These are phyloP conservation scores for Heterotis niloticus DNA, from an alignment of 2,113 vertebrate genomes.

Conservation along the genomic window DNA sequence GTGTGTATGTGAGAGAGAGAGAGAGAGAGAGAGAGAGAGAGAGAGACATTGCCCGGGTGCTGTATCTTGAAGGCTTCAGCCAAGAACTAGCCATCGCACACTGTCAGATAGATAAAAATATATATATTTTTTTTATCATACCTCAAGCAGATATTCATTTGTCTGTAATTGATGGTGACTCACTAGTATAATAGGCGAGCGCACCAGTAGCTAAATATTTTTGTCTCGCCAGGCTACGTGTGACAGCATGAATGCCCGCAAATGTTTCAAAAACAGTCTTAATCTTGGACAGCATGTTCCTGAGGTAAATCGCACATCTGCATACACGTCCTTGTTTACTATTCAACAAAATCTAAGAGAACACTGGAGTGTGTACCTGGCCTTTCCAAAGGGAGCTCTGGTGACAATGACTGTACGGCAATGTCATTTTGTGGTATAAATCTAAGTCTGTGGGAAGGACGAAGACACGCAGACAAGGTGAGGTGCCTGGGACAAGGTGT, in stretches of 20 bases:
- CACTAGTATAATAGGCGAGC: neutral
- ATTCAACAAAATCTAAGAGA: neutral
- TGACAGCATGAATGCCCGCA: neutral
- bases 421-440: neutral
- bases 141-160: neutral
- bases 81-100: neutral
- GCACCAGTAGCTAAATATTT: neutral
- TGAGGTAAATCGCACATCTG: neutral
- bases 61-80: neutral
- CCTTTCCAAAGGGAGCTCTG: neutral
- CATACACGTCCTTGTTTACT: neutral
- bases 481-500: conserved; percentile 5
- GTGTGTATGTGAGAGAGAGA: neutral
- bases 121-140: neutral
- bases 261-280: neutral
- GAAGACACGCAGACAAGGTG: neutral
- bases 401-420: neutral
- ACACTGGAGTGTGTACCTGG: neutral
- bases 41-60: neutral
- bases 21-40: too few species aligned
- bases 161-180: neutral
- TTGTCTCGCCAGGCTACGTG: neutral
- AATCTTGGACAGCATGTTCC: neutral
- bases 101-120: neutral
- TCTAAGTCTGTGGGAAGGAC: conserved; percentile 8